phyloP scores from a whole-genome alignment of 2,888 invertebrate species.

The Drosophila differens region DNA sequence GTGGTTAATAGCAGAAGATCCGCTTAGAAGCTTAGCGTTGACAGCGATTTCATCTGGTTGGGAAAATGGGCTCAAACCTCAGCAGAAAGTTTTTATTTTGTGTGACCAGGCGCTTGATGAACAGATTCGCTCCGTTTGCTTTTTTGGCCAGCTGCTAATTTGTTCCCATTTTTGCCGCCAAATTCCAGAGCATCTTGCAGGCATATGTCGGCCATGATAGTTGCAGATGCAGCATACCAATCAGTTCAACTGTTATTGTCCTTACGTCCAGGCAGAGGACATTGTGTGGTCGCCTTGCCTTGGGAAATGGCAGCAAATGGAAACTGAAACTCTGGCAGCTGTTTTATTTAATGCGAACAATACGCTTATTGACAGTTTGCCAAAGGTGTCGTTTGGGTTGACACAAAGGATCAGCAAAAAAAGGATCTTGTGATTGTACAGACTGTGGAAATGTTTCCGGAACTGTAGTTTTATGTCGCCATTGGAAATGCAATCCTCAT shows the following conservation, averaged over 20 bases:
- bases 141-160: slow-evolving; percentile 60
- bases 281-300: slow-evolving; percentile 56
- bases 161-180: slow-evolving; percentile 61
- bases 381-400: slow-evolving; percentile 64
- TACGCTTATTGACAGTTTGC: slow-evolving; percentile 76
- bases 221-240: slow-evolving; percentile 73
- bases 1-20: slow-evolving; percentile 57
- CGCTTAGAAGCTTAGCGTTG: slow-evolving; percentile 71
- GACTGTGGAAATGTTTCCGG: slow-evolving; percentile 54
- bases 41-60: slow-evolving; percentile 56
- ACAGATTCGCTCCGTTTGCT: slow-evolving; percentile 41
- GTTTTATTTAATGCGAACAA: slow-evolving; percentile 67
- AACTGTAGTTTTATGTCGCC: slow-evolving; percentile 20
- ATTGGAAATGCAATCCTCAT: neutral
- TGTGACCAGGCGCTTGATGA: slow-evolving; percentile 3
- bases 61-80: slow-evolving; percentile 55
- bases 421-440: slow-evolving; percentile 37
- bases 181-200: slow-evolving; percentile 67
- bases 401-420: slow-evolving; percentile 39
- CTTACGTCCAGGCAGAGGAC: slow-evolving; percentile 25
- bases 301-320: slow-evolving; percentile 43
- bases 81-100: slow-evolving; percentile 48
- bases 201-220: slow-evolving; percentile 72
- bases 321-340: slow-evolving; percentile 59
- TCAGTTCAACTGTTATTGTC: slow-evolving; percentile 54